Evolutionary conservation across 2,888 invertebrate species (phyloP), one percentile per base, ranked within the genome.

Genomic region (Rotaria sp.): DNA sequence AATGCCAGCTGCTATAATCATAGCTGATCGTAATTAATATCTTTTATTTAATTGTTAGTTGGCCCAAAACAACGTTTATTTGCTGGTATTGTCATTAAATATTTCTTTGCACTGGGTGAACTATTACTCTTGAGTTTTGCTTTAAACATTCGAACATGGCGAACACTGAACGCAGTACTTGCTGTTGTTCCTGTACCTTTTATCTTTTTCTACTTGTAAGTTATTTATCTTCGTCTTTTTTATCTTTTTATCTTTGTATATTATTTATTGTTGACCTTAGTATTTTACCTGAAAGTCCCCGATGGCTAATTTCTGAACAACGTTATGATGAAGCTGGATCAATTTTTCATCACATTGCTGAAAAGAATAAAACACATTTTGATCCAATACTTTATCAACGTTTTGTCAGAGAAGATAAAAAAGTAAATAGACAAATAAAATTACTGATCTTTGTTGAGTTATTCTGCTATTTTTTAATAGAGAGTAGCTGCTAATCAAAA

Each of bases 181-280:
- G 59, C 84, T 3, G 10, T 87, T 57, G 41, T 59, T 55, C n/a
- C 85, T 50, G 48, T 87, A 57, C 87, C 87, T 0, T 85, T 87
- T 57, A 67, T 87, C 5, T 80, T 45, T 57, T 87, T 85, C 38
- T 87, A 75, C 74, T 87, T 57, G 87, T 92, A 90, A 88, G 88
- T 87, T 80, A 50, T 21, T 55, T 80, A 30, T 38, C 24, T 45
- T 38, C 24, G n/a, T 57, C 18, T n/a, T 30, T 48, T 18, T 35
- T 35, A 15, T 35, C 4, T 80, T 24, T 75, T 80, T 26, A 18
- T 48, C 24, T 30, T 21, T 30, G 2, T 57, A 26, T 67, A 18
- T 67, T 67, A 26, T 67, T 18, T 67, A 18, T 15, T 41, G 1
- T 80, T 80, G 1, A 45, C 11, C 18, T 41, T 80, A 86, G 86